phyloP scores from a whole-genome alignment of 1,140 invertebrate genomes.

The Drosophila sturtevanti region DNA sequence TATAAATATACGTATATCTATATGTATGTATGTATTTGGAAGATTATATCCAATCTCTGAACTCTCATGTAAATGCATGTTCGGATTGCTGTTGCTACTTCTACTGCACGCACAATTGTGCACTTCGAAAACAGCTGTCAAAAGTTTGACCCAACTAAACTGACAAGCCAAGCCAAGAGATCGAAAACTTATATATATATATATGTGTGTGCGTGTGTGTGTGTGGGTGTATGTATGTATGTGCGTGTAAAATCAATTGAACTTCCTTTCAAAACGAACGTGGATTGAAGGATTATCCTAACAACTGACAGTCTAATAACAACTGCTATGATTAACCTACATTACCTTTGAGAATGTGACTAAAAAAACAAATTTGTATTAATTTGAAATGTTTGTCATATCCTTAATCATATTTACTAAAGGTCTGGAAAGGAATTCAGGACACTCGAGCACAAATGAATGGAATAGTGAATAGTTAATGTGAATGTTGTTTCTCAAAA shows the following conservation, averaged over 20 bases:
- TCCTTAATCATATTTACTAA: neutral
- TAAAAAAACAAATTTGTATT: neutral
- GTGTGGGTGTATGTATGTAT: neutral
- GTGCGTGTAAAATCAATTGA: neutral
- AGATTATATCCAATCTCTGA: slow-evolving; percentile 9
- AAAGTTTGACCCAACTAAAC: neutral
- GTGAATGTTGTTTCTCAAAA: no score
- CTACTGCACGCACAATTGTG: slow-evolving; percentile 5
- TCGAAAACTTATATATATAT: neutral
- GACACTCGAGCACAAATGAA: neutral
- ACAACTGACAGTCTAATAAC: neutral
- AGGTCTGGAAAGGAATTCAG: neutral
- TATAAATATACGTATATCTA: neutral
- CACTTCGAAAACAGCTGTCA: slow-evolving; percentile 7
- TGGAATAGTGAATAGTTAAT: no score
- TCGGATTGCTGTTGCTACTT: neutral
- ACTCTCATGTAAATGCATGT: slow-evolving; percentile 6
- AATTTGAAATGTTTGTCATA: neutral
- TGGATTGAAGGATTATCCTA: neutral
- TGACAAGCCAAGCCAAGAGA: neutral
- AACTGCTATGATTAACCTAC: neutral
- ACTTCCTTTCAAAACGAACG: neutral
- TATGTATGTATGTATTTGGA: neutral
- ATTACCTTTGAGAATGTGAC: no score
- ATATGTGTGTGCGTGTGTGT: neutral